Conservation (phyloP, 2,113 vertebrate genomes). For the Boulengeromyrus knoepffleri region DNA sequence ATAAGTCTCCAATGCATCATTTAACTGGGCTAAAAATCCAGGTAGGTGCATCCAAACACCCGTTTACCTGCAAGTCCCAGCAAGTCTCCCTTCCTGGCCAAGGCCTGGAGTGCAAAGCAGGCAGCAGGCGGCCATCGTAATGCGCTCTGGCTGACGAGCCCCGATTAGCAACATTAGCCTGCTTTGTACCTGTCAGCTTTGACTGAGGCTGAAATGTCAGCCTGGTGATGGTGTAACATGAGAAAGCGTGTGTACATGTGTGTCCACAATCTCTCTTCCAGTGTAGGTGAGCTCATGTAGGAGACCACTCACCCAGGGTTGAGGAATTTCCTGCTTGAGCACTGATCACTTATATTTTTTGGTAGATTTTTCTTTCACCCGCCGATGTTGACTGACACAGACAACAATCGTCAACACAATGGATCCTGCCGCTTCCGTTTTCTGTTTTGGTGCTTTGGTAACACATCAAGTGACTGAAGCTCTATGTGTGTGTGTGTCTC, state of each 20-base stretch:
- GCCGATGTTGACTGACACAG: background rate
- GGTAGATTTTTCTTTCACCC: background rate
- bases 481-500: background rate
- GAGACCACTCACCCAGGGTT: background rate
- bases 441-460: background rate
- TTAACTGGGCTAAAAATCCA: background rate
- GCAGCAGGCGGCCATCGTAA: background rate
- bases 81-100: background rate
- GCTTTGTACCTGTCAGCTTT: background rate
- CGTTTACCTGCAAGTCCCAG: background rate
- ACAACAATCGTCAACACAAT: background rate
- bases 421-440: background rate
- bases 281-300: background rate
- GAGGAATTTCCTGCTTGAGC: background rate
- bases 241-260: background rate
- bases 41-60: background rate
- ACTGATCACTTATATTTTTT: background rate
- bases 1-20: background rate
- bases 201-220: background rate
- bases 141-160: background rate
- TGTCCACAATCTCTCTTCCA: background rate
- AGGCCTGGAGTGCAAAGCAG: background rate
- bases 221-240: background rate
- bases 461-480: background rate
- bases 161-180: background rate